Evolutionary conservation across 2,797 vertebrate genomes (phyloP), one percentile per base, ranked within the genome.

Genomic region (Falco novaeseelandiae): DNA sequence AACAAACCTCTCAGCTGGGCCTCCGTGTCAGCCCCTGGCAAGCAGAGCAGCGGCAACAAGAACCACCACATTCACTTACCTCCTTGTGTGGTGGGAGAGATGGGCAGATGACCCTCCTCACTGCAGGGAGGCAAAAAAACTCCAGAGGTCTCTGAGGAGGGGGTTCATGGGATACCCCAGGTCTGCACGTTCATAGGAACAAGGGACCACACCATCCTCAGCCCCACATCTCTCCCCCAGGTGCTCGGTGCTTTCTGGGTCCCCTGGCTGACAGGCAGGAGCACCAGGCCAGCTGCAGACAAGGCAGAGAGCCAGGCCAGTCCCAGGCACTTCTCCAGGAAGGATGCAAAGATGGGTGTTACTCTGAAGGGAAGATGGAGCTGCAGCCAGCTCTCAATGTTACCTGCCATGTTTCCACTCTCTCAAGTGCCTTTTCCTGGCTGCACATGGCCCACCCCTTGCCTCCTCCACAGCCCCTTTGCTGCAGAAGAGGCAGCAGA

Each of bases 261-360:
- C 32, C 72, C 23, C 30, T 8, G 9, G 26, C 21, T 46, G 65
- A 30, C 46, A 20, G 20, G 30, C 0, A 0, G 48, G 38, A 78
- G 42, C 52, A 52, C 30, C 1, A 7, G 69, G 48, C 8, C 80
- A 78, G 61, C 9, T 59, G 49, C 0, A 1, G 73, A 89, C 77
- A 83, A 82, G 13, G 19, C 1, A 1, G 78, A 83, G 36, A 77
- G 36, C n/a, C 61, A 46, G 54, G 40, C 65, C 17, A 4, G 66
- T 58, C 14, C 38, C 93, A 95, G 78, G 66, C 92, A 78, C 67
- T 96, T 94, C 81, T 73, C 67, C 3, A 1, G 84, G 81, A 96
- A 95, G 81, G 84, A 87, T 54, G 59, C 18, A 30, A 82, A 57
- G 27, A 82, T 0, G 0, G 20, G 17, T 54, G 30, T 51, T 89